These are phyloP conservation scores for Diglossa brunneiventris DNA, from an alignment of 2,113 vertebrate genomes.

Conservation along the genomic window DNA sequence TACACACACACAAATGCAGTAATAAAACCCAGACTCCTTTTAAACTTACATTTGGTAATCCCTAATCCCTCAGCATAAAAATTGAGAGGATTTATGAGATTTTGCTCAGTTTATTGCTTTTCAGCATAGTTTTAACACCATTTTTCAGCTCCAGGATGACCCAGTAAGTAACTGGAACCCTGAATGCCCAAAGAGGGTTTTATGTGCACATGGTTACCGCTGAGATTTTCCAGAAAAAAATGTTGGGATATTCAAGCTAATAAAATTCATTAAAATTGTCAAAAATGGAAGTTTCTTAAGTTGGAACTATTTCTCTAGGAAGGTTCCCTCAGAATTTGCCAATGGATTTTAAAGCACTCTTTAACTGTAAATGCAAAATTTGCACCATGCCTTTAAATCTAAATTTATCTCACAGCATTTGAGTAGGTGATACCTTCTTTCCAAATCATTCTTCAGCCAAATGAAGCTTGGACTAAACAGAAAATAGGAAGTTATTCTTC, in stretches of 20 bases:
- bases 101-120: not conserved
- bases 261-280: not conserved
- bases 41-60: not conserved
- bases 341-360: constrained; percentile 1
- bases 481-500: not conserved
- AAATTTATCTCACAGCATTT: not conserved
- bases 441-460: not conserved
- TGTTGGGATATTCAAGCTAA: not conserved
- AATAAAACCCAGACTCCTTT: not conserved
- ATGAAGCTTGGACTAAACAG: not conserved
- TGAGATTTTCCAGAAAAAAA: not conserved
- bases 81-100: not conserved
- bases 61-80: not conserved
- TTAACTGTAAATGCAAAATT: not conserved
- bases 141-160: not conserved
- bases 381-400: not conserved
- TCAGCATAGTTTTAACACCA: not conserved
- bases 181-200: not conserved
- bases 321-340: not conserved
- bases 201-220: not conserved
- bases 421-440: not conserved
- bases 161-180: not conserved
- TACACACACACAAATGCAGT: not conserved
- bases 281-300: not conserved
- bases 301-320: not conserved